These are phyloP conservation scores for Pongo pygmaeus DNA, from an alignment of 2,113 vertebrate species.

Conservation along the genomic window DNA sequence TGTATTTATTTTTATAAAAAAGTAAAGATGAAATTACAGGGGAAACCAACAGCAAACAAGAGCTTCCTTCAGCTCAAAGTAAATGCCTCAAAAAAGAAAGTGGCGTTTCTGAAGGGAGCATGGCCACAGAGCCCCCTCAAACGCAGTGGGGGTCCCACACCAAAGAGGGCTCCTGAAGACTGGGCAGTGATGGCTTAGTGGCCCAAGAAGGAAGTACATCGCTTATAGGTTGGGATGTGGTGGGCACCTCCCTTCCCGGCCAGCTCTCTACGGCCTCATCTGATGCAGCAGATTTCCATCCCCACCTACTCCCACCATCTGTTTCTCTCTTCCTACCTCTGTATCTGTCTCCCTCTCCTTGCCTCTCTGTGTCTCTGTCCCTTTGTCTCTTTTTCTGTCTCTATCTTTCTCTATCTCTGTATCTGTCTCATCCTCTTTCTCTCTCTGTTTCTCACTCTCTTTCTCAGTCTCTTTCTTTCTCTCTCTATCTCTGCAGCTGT, in stretches of 20 bases:
- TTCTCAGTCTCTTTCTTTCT: not conserved
- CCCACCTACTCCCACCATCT: not conserved
- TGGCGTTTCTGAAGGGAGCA: not conserved
- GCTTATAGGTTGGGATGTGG: rapidly evolving
- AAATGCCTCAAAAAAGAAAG: not conserved
- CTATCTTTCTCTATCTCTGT: not conserved
- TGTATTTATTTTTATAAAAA: not conserved
- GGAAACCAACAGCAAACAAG: not conserved
- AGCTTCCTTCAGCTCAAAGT: not conserved
- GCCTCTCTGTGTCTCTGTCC: not conserved
- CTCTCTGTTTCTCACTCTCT: not conserved
- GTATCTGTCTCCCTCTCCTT: rapidly evolving
- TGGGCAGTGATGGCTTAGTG: rapidly evolving
- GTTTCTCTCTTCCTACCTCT: not conserved
- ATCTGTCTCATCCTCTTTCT: not conserved
- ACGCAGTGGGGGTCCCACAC: no score
- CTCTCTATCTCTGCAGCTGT: not conserved
- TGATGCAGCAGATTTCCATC: rapidly evolving
- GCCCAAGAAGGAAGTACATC: not conserved
- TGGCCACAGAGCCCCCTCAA: not conserved
- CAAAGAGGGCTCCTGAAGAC: not conserved
- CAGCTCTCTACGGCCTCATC: not conserved
- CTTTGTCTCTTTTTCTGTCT: not conserved
- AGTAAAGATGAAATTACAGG: not conserved
- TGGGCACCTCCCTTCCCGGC: rapidly evolving